Evolutionary conservation across 2,888 invertebrate genomes (phyloP).

Genomic region (Julus scandinavius): DNA sequence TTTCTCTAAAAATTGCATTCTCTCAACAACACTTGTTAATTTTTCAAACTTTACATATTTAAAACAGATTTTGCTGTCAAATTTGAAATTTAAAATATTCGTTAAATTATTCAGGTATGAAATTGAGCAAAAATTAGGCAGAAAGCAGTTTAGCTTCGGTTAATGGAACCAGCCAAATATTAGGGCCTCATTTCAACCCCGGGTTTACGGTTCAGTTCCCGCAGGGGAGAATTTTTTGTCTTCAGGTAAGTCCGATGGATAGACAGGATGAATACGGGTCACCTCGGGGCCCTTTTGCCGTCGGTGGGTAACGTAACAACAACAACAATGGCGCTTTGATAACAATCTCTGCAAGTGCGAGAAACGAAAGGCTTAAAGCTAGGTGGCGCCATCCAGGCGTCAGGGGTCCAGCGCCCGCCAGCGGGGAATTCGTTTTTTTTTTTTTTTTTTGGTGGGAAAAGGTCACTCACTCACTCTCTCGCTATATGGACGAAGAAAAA

Average conservation of each 20-base stretch:
- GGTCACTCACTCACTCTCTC: neutral
- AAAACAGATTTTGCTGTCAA: no score
- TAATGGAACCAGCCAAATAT: no score
- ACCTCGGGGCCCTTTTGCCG: neutral
- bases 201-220: neutral
- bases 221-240: neutral
- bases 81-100: no score
- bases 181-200: no score
- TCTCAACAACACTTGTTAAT: no score
- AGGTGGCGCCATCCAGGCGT: slow-evolving; percentile 10
- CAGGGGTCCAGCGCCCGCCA: neutral
- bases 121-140: no score
- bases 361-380: neutral
- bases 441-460: neutral
- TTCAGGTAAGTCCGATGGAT: neutral
- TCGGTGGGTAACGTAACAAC: slow-evolving; percentile 2
- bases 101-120: no score
- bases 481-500: neutral
- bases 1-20: no score
- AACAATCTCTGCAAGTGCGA: neutral
- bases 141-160: no score
- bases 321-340: slow-evolving; percentile 3
- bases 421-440: neutral
- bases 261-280: neutral
- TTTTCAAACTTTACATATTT: no score